Conservation (phyloP, 2,113 vertebrate species). For the Gymnobelideus leadbeateri region DNA sequence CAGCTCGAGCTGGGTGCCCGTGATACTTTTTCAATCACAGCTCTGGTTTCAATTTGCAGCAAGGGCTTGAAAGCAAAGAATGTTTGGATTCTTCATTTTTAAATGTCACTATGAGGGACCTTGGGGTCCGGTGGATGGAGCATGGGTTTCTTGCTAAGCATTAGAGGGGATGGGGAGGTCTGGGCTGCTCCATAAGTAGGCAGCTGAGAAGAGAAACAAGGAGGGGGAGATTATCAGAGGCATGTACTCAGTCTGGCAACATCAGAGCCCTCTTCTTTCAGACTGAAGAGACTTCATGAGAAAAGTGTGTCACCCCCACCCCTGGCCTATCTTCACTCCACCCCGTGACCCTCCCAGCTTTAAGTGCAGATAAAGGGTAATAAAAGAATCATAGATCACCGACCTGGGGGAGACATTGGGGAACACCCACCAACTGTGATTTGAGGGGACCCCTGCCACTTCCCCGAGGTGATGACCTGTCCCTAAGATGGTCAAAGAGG, state of each 20-base stretch:
- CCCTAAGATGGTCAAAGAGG: not conserved
- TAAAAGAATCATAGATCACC: not conserved
- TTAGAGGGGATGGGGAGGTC: not conserved
- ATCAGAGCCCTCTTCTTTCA: not conserved
- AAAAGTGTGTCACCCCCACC: not conserved
- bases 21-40: not conserved
- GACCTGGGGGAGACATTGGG: not conserved
- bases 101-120: not conserved
- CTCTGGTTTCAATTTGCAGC: not conserved
- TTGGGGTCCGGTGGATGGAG: not conserved
- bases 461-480: not conserved
- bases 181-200: not conserved
- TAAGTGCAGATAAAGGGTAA: not conserved
- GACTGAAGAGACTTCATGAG: not conserved
- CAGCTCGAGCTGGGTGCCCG: not conserved
- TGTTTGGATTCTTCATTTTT: not conserved
- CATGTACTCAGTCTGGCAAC: not conserved
- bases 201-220: not conserved
- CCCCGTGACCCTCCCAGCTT: not conserved
- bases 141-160: not conserved
- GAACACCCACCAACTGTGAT: not conserved
- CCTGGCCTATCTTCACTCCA: not conserved
- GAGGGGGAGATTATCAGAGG: not conserved
- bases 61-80: not conserved
- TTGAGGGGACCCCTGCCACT: not conserved